Conservation (phyloP, 64 coral and sea anemone genomes). For the Dendrophyllia cribrosa region DNA sequence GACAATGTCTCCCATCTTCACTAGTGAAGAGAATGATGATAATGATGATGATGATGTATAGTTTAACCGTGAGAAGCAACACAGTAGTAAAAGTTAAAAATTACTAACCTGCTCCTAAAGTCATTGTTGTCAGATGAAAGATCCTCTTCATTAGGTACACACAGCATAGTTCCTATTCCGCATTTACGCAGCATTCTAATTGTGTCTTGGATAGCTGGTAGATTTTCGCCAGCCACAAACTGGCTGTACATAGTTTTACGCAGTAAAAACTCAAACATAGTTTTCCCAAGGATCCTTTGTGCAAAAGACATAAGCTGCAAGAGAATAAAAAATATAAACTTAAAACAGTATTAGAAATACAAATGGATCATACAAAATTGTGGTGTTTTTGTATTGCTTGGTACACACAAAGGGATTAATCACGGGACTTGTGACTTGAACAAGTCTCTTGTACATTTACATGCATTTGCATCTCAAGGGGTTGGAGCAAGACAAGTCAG, state of each 20-base stretch:
- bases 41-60: too few relatives aligned
- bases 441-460: too few relatives aligned
- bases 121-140: constrained; percentile 24
- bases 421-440: too few relatives aligned
- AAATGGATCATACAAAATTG: background rate
- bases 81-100: too few relatives aligned
- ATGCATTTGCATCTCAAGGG: too few relatives aligned
- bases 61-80: too few relatives aligned
- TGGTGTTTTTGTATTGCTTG: too few relatives aligned
- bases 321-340: background rate
- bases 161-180: constrained; percentile 64
- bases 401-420: too few relatives aligned
- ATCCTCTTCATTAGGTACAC: constrained; percentile 77
- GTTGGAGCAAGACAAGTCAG: too few relatives aligned
- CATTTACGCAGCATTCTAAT: constrained; percentile 12
- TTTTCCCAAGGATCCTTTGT: constrained; percentile 48
- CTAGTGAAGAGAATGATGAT: too few relatives aligned
- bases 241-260: constrained; percentile 74
- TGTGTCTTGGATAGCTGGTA: constrained; percentile 40
- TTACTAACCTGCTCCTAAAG: constrained; percentile 48
- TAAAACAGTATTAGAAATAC: background rate
- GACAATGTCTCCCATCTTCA: too few relatives aligned
- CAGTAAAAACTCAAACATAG: constrained; percentile 61
- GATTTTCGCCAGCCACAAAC: constrained; percentile 71
- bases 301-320: constrained; percentile 62